These are phyloP conservation scores for Clanis bilineata DNA, from an alignment of 2,888 invertebrate genomes.

Conservation along the genomic window DNA sequence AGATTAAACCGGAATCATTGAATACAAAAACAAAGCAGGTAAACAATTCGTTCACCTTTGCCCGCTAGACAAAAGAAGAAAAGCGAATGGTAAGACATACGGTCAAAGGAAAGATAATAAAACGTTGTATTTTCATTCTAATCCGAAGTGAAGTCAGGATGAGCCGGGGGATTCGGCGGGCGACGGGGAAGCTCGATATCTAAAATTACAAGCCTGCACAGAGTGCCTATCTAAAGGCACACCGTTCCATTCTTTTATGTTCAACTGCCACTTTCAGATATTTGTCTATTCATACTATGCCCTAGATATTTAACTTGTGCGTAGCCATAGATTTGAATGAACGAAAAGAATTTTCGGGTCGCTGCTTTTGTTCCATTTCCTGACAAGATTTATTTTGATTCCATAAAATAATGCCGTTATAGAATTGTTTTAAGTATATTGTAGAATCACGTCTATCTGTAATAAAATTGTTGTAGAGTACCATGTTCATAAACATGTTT, in stretches of 20 bases:
- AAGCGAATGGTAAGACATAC: conserved; percentile 69
- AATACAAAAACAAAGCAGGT: conserved; percentile 48
- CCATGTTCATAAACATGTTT: background rate
- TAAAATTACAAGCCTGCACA: conserved; percentile 77
- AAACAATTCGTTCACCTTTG: conserved; percentile 57
- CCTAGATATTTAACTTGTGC: conserved; percentile 49
- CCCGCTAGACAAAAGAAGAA: conserved; percentile 45
- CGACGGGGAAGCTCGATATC: conserved; percentile 68
- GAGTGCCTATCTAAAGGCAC: conserved; percentile 73
- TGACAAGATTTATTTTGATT: background rate
- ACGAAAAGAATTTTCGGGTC: conserved; percentile 30
- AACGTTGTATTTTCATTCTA: conserved; percentile 78
- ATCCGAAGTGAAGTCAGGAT: conserved; percentile 62
- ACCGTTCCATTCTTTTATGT: conserved; percentile 70
- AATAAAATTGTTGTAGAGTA: conserved; percentile 6
- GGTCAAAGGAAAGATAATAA: conserved; percentile 78
- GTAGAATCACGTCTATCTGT: background rate
- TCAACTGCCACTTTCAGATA: conserved; percentile 75
- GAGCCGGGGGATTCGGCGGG: conserved; percentile 55
- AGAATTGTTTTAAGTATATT: too few relatives aligned
- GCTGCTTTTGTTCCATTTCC: conserved; percentile 11
- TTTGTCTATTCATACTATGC: conserved; percentile 67
- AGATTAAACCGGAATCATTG: conserved; percentile 38
- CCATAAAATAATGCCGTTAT: background rate
- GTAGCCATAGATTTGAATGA: conserved; percentile 38